These are phyloP conservation scores for Equus przewalskii DNA, from an alignment of 2,113 vertebrate species.

Conservation along the genomic window DNA sequence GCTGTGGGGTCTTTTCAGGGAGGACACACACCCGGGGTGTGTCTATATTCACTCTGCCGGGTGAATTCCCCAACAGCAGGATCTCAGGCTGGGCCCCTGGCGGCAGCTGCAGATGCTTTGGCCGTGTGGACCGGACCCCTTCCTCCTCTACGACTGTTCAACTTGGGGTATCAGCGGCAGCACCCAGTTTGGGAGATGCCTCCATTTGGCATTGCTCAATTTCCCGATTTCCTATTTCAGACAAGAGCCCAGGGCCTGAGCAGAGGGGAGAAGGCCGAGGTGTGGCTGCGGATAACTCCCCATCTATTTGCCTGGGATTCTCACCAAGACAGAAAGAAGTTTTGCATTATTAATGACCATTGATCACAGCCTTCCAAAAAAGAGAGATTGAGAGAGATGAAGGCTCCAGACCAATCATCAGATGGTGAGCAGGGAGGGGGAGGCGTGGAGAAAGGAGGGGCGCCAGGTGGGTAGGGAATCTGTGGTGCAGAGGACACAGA, in stretches of 20 bases:
- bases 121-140: neutral
- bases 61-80: neutral
- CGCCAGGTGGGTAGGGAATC: neutral
- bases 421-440: neutral
- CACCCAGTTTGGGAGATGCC: constrained; percentile 37
- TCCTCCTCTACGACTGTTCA: neutral
- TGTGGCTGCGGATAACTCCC: constrained; percentile 47
- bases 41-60: neutral
- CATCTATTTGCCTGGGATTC: constrained; percentile 68
- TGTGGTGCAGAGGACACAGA: constrained; percentile 23
- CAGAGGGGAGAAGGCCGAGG: constrained; percentile 1
- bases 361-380: constrained; percentile 76
- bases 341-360: constrained; percentile 82
- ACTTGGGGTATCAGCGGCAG: neutral
- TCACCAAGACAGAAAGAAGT: constrained; percentile 73
- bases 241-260: constrained; percentile 48
- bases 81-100: neutral
- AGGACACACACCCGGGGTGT: neutral
- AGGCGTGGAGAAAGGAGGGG: neutral
- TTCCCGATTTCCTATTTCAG: constrained; percentile 35
- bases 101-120: neutral
- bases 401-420: constrained; percentile 54
- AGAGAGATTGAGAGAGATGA: constrained; percentile 32
- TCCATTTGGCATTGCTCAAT: constrained; percentile 21
- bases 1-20: neutral